A percentile compares a stretch with the other conserved stretches of the same genome.
Evolutionary conservation across 1,140 invertebrate species (phyloP).

Genomic region (Pogonomyrmex barbatus): DNA sequence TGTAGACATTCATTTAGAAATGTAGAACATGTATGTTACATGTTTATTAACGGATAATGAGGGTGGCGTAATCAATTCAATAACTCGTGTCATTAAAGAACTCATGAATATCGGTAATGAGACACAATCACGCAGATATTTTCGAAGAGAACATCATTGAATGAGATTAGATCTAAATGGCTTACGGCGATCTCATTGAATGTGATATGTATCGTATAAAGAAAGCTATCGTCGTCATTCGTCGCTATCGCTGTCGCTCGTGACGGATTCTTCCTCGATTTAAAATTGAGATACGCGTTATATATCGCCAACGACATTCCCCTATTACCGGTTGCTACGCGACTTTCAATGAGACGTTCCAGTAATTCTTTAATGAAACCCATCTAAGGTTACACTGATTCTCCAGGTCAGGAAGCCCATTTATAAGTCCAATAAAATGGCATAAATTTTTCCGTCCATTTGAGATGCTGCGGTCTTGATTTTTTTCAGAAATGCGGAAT

Average conservation of each 20-base stretch:
- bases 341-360: slow-evolving; percentile 26
- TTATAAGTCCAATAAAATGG: background rate
- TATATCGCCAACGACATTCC: background rate
- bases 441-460: background rate
- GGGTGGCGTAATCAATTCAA: slow-evolving; percentile 12
- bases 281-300: slow-evolving; percentile 29
- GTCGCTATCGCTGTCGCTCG: slow-evolving; percentile 13
- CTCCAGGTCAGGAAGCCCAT: background rate
- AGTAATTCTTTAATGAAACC: slow-evolving; percentile 32
- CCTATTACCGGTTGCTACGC: background rate
- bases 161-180: background rate
- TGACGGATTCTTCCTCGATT: slow-evolving; percentile 17
- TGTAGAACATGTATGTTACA: slow-evolving; percentile 21
- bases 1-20: slow-evolving; percentile 10
- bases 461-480: background rate
- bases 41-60: slow-evolving; percentile 35
- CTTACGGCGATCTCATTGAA: slow-evolving; percentile 34
- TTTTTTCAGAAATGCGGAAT: background rate
- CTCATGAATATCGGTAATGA: slow-evolving; percentile 20
- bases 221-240: slow-evolving; percentile 12
- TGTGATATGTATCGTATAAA: background rate
- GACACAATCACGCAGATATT: background rate
- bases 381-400: background rate
- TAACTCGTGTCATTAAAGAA: background rate
- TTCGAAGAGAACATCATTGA: slow-evolving; percentile 1